phyloP scores from a whole-genome alignment of 2,888 invertebrate species.

The Taenaris catops region DNA sequence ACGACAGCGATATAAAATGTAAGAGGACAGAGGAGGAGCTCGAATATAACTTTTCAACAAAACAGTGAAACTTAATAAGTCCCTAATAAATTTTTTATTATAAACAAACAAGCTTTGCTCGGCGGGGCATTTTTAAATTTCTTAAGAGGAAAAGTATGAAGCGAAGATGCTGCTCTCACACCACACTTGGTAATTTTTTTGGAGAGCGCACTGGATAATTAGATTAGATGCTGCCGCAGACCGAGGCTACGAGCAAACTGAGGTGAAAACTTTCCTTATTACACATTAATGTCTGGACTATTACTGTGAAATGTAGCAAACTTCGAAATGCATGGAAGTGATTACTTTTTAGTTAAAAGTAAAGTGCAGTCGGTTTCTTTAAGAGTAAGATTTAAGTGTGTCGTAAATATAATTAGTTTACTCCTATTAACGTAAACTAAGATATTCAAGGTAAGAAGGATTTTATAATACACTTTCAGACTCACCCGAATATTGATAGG shows the following conservation, averaged over 20 bases:
- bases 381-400: neutral
- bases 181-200: constrained; percentile 50
- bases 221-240: constrained; percentile 54
- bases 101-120: constrained; percentile 1
- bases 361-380: constrained; percentile 2
- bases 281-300: constrained; percentile 31
- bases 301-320: constrained; percentile 27
- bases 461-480: no score
- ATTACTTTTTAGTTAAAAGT: constrained; percentile 17
- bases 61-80: constrained; percentile 11
- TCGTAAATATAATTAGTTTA: constrained; percentile 20
- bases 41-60: constrained; percentile 7
- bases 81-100: constrained; percentile 11
- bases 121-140: constrained; percentile 23
- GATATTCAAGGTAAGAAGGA: no score
- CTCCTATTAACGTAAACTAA: constrained; percentile 15
- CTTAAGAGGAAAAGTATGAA: constrained; percentile 43
- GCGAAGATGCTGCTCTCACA: constrained; percentile 46
- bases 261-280: constrained; percentile 26
- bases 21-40: constrained; percentile 1
- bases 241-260: constrained; percentile 29
- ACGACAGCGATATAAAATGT: constrained; percentile 21
- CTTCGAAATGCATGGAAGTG: constrained; percentile 23
- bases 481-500: no score
- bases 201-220: constrained; percentile 58